These are phyloP conservation scores for Anodontia alba DNA, from an alignment of 2,888 invertebrate genomes.

Conservation along the genomic window DNA sequence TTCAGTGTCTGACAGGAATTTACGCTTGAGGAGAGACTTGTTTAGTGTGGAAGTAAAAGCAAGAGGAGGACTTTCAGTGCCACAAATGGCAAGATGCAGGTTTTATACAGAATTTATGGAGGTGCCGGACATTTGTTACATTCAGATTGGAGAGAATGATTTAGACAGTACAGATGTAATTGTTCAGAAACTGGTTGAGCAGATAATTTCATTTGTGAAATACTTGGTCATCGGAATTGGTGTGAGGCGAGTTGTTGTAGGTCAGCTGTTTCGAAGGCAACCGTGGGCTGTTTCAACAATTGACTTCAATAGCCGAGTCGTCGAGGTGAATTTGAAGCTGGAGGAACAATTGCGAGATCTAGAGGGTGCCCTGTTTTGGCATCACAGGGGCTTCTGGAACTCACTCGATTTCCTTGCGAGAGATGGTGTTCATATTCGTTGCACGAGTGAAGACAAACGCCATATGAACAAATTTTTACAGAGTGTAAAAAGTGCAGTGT, in stretches of 20 bases:
- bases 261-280: neutral
- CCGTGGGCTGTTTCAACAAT: neutral
- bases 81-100: neutral
- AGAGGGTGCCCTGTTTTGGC: conserved; percentile 2
- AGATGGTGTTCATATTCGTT: conserved; percentile 18
- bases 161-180: neutral
- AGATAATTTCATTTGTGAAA: neutral
- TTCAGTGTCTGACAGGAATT: neutral
- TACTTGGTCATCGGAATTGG: neutral
- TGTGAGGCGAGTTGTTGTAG: neutral
- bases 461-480: conserved; percentile 19
- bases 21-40: neutral
- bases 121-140: neutral
- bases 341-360: neutral
- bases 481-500: conserved; percentile 27
- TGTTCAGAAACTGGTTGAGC: neutral
- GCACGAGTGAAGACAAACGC: neutral
- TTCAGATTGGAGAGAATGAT: neutral
- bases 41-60: neutral
- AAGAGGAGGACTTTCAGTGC: neutral
- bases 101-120: neutral
- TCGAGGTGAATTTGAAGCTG: neutral
- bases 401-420: neutral
- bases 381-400: conserved; percentile 25
- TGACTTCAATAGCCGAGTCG: neutral